Percentiles rank a stretch among this genome's conserved stretches.
These are phyloP conservation scores for Cottus gobio DNA, from an alignment of 2,113 vertebrate species.

Conservation along the genomic window DNA sequence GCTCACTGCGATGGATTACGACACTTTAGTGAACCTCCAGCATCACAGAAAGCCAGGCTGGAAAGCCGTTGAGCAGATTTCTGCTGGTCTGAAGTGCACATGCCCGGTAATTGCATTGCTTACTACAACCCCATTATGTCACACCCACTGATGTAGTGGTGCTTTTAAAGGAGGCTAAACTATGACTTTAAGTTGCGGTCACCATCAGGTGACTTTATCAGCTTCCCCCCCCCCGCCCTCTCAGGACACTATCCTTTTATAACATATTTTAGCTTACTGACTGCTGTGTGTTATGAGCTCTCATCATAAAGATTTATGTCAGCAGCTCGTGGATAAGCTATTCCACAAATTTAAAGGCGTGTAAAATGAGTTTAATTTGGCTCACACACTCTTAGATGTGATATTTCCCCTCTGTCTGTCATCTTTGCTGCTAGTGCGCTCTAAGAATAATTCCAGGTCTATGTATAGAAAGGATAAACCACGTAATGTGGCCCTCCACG, in stretches of 20 bases:
- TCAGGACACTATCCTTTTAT: slow-evolving; percentile 19
- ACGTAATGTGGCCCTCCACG: slow-evolving; percentile 35
- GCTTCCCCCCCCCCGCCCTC: neutral
- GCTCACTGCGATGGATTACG: neutral
- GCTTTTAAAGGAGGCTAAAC: slow-evolving; percentile 34
- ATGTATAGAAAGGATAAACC: slow-evolving; percentile 71
- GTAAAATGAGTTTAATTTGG: slow-evolving; percentile 15
- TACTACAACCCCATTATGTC: slow-evolving; percentile 16
- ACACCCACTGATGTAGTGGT: slow-evolving; percentile 25
- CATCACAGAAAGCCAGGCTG: neutral
- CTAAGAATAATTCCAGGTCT: slow-evolving; percentile 55
- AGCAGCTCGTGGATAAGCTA: neutral
- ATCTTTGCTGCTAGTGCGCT: slow-evolving; percentile 22
- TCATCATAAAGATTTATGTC: slow-evolving; percentile 41
- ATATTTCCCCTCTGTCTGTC: slow-evolving; percentile 15
- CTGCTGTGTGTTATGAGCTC: slow-evolving; percentile 23
- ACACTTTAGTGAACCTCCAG: neutral
- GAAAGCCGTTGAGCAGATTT: neutral
- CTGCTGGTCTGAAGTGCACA: neutral
- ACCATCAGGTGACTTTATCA: slow-evolving; percentile 40
- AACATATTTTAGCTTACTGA: slow-evolving; percentile 25
- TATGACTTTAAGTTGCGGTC: slow-evolving; percentile 21
- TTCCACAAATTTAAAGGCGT: slow-evolving; percentile 28
- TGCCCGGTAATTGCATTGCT: slow-evolving; percentile 19
- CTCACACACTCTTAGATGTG: slow-evolving; percentile 2